Evolutionary conservation across 2,888 invertebrate species (phyloP).

Genomic region (Hermaeophaga mercurialis): DNA sequence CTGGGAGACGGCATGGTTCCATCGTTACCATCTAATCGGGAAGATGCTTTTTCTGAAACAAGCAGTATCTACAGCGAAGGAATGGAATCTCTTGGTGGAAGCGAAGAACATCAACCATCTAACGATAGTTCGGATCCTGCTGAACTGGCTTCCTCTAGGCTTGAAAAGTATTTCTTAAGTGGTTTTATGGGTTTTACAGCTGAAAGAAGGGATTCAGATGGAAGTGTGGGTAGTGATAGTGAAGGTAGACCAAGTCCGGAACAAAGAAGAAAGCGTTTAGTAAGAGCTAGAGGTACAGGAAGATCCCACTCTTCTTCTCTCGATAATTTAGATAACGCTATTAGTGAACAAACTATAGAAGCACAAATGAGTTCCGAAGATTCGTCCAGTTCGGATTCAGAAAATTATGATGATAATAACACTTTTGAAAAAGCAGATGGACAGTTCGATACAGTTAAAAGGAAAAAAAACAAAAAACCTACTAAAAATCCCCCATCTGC

Average conservation of each 20-base stretch:
- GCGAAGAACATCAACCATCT: slow-evolving; percentile 54
- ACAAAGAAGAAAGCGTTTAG: slow-evolving; percentile 79
- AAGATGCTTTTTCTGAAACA: slow-evolving; percentile 77
- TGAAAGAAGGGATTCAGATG: slow-evolving; percentile 78
- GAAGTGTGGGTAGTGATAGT: slow-evolving; percentile 89
- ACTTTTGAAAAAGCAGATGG: slow-evolving; percentile 74
- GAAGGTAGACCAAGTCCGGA: slow-evolving; percentile 88
- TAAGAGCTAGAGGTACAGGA: slow-evolving; percentile 81
- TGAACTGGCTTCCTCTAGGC: slow-evolving; percentile 79
- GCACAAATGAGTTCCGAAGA: slow-evolving; percentile 64
- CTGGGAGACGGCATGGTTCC: slow-evolving; percentile 70
- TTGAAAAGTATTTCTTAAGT: slow-evolving; percentile 88
- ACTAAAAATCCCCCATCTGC: slow-evolving; percentile 60
- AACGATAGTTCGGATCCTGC: slow-evolving; percentile 64
- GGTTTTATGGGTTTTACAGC: slow-evolving; percentile 84
- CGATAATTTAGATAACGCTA: slow-evolving; percentile 70
- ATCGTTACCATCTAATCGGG: slow-evolving; percentile 60
- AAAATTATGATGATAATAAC: slow-evolving; percentile 69
- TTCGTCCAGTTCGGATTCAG: slow-evolving; percentile 74
- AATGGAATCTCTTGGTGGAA: slow-evolving; percentile 72
- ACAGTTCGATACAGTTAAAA: slow-evolving; percentile 81
- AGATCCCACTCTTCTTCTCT: slow-evolving; percentile 81
- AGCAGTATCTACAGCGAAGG: slow-evolving; percentile 87
- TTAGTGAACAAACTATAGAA: slow-evolving; percentile 50
- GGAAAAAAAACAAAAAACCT: slow-evolving; percentile 80